Conservation (phyloP, 2,113 vertebrate genomes). For the Hiodon alosoides region DNA sequence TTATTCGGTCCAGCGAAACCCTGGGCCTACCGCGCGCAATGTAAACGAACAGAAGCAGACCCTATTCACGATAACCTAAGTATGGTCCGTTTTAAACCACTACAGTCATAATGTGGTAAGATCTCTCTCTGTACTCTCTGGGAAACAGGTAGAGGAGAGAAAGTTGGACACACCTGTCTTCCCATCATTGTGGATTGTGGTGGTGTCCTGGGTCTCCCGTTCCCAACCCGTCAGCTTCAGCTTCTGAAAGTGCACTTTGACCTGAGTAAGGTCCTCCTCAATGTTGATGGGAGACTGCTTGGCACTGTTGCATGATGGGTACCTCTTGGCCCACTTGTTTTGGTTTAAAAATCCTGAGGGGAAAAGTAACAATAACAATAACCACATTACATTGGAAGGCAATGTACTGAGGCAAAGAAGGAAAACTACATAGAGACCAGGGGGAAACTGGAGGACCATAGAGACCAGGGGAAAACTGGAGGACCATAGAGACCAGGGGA, state of each 20-base stretch:
- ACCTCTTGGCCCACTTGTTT: slow-evolving; percentile 91
- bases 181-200: slow-evolving; percentile 84
- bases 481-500: no score
- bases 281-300: slow-evolving; percentile 94
- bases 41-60: neutral
- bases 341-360: slow-evolving; percentile 84
- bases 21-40: no score
- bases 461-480: no score
- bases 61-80: neutral
- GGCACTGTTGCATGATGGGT: slow-evolving; percentile 85
- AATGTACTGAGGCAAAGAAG: neutral
- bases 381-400: no score
- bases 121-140: no score
- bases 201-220: slow-evolving; percentile 60
- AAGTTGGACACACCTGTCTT: slow-evolving; percentile 77
- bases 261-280: slow-evolving; percentile 83
- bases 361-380: neutral
- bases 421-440: neutral
- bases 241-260: slow-evolving; percentile 85
- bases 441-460: no score
- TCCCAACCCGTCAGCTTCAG: slow-evolving; percentile 85
- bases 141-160: neutral
- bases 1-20: no score
- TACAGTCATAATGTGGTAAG: no score
- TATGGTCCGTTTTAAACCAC: no score